Percentiles rank a stretch among this genome's conserved stretches.
phyloP scores from a whole-genome alignment of 2,888 invertebrate species.

The Thera britannica region DNA sequence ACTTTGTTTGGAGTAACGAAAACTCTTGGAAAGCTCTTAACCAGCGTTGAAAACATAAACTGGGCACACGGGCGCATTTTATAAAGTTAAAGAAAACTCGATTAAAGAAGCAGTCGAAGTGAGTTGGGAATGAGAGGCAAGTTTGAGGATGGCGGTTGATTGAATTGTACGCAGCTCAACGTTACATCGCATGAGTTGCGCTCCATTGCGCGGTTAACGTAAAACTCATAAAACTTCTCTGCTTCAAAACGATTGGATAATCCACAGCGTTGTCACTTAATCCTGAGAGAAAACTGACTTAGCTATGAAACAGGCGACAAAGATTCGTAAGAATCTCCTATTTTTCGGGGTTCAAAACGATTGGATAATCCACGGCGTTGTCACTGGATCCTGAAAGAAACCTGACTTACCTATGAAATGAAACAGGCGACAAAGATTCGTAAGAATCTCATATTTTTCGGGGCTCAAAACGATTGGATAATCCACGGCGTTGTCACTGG shows the following conservation, averaged over 20 bases:
- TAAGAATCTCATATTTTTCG: too few relatives aligned
- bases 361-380: conserved; percentile 27
- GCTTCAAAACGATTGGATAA: conserved; percentile 27
- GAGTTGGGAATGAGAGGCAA: conserved; percentile 66
- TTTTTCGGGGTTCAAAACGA: conserved; percentile 10
- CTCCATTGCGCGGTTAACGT: conserved; percentile 42
- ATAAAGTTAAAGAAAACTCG: conserved; percentile 77
- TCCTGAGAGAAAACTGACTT: conserved; percentile 11
- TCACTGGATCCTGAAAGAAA: conserved; percentile 16
- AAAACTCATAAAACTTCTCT: conserved; percentile 32
- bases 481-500: conserved; percentile 21
- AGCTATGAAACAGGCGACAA: not conserved
- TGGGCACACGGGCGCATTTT: conserved; percentile 75
- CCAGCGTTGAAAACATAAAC: conserved; percentile 74
- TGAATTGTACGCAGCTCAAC: conserved; percentile 60
- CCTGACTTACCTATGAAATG: not conserved
- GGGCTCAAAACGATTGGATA: conserved; percentile 23
- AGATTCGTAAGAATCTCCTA: too few relatives aligned
- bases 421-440: not conserved
- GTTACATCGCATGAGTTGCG: conserved; percentile 37
- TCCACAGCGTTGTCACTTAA: conserved; percentile 21
- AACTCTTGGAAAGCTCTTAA: conserved; percentile 75
- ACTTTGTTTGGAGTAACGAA: conserved; percentile 68
- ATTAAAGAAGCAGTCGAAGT: conserved; percentile 73
- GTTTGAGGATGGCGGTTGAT: conserved; percentile 62